A percentile compares a stretch with the other conserved stretches of the same genome.
phyloP scores from a whole-genome alignment of 2,888 invertebrate genomes.

The Rhaphigaster nebulosa region DNA sequence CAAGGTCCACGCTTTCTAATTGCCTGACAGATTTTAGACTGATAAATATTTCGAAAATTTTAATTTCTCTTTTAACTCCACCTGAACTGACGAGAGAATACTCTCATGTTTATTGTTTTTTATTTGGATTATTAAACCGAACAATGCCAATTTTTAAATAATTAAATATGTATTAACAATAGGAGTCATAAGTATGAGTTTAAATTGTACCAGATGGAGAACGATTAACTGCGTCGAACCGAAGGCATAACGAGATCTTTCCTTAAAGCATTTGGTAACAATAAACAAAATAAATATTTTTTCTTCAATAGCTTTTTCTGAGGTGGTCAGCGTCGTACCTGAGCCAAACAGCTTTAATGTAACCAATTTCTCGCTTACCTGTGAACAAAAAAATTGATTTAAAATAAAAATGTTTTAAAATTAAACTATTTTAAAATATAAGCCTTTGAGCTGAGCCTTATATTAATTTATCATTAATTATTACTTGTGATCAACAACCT shows the following conservation, averaged over 20 bases:
- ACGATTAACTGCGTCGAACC: background rate
- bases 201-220: background rate
- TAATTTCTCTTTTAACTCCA: background rate
- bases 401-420: background rate
- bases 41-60: background rate
- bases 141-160: background rate
- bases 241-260: slow-evolving; percentile 27
- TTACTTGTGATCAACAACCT: no score
- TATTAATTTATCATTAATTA: background rate
- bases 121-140: background rate
- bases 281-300: slow-evolving; percentile 58
- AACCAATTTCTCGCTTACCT: slow-evolving; percentile 22
- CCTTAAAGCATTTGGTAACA: slow-evolving; percentile 58
- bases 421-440: background rate
- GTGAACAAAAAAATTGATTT: background rate
- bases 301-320: slow-evolving; percentile 24
- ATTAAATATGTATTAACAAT: background rate
- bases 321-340: background rate
- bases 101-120: background rate
- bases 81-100: background rate
- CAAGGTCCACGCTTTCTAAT: background rate
- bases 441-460: background rate
- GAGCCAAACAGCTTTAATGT: slow-evolving; percentile 33
- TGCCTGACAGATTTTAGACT: background rate
- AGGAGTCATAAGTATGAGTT: background rate